Evolutionary conservation across 1,140 invertebrate genomes (phyloP).

Genomic region (Lepidurus apus): DNA sequence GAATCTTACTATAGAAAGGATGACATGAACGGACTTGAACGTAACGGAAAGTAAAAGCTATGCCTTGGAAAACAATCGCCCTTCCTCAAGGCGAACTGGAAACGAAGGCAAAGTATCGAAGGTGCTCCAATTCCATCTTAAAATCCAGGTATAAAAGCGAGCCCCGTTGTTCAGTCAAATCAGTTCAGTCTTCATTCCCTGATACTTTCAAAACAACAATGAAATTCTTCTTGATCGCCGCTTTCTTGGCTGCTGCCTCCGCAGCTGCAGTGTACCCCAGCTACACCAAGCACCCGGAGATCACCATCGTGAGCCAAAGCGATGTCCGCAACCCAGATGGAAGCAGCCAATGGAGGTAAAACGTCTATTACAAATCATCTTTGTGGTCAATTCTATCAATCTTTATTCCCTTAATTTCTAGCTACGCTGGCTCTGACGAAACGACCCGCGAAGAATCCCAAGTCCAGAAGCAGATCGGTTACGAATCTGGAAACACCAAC

Average conservation of each 20-base stretch:
- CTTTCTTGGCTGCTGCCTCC: constrained; percentile 11
- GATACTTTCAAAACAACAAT: background rate
- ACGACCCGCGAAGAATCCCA: constrained; percentile 27
- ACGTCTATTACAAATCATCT: background rate
- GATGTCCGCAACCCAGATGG: background rate
- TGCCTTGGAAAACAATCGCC: background rate
- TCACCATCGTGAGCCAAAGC: constrained; percentile 8
- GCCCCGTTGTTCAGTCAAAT: background rate
- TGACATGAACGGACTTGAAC: too few species aligned
- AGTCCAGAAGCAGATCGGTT: constrained; percentile 31
- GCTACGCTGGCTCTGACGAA: constrained; percentile 30
- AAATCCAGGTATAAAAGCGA: background rate
- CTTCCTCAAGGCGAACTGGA: background rate
- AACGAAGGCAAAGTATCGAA: background rate
- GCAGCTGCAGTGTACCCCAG: background rate
- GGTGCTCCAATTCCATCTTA: background rate
- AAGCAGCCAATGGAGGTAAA: constrained; percentile 18
- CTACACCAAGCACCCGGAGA: background rate
- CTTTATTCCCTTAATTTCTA: background rate
- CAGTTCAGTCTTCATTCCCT: background rate
- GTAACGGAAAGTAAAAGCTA: background rate
- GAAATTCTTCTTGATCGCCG: constrained; percentile 21
- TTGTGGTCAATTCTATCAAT: background rate
- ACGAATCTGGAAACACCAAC: constrained; percentile 33
- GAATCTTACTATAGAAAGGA: too few species aligned